Conservation (phyloP, 1,140 invertebrate genomes). For the Apis cerana region DNA sequence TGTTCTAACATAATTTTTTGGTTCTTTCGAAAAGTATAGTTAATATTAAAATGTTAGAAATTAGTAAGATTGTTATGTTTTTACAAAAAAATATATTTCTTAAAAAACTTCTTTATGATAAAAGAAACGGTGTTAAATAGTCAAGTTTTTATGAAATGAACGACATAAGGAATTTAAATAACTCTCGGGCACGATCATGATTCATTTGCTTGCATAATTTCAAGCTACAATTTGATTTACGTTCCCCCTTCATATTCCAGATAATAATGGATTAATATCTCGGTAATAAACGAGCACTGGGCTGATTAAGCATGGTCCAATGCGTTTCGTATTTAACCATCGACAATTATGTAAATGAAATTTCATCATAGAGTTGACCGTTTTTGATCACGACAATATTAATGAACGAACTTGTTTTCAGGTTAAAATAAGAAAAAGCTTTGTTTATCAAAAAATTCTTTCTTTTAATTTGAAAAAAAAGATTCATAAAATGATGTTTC, state of each 20-base stretch:
- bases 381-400: neutral
- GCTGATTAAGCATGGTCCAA: conserved; percentile 36
- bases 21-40: too few relatives aligned
- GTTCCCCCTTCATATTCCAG: neutral
- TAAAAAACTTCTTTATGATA: neutral
- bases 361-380: neutral
- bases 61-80: neutral
- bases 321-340: conserved; percentile 32
- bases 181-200: neutral
- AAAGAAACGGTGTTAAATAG: neutral
- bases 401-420: neutral
- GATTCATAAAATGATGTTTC: too few relatives aligned
- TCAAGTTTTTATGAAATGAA: too few relatives aligned
- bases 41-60: neutral
- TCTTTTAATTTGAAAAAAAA: too few relatives aligned
- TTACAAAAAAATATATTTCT: neutral
- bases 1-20: too few relatives aligned
- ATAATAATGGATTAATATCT: conserved; percentile 50
- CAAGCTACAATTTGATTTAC: conserved; percentile 24
- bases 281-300: conserved; percentile 33
- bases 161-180: conserved; percentile 31
- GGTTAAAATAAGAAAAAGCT: neutral
- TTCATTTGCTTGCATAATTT: conserved; percentile 24
- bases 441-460: too few relatives aligned
- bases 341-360: conserved; percentile 50